These are phyloP conservation scores for Ictalurus punctatus DNA, from an alignment of 2,113 vertebrate species.

Conservation along the genomic window DNA sequence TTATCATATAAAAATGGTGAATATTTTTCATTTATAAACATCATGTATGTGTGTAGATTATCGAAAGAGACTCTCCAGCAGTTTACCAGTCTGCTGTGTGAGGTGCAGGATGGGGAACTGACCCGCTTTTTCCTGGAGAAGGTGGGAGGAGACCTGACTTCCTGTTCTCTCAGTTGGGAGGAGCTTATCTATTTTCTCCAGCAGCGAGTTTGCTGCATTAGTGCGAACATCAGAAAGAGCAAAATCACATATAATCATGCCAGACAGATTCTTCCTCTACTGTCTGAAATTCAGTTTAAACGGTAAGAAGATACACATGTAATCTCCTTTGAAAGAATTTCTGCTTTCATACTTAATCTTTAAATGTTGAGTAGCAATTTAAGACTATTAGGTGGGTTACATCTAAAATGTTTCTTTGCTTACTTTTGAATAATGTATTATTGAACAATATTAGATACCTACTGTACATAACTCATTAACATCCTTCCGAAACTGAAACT, in stretches of 20 bases:
- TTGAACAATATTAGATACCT: neutral
- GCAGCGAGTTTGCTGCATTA: slow-evolving; percentile 20
- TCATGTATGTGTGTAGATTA: slow-evolving; percentile 27
- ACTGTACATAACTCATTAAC: neutral
- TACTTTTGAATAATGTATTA: neutral
- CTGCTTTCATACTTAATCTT: neutral
- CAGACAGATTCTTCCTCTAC: slow-evolving; percentile 39
- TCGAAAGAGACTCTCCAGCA: slow-evolving; percentile 35
- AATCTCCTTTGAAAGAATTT: neutral
- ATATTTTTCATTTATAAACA: neutral
- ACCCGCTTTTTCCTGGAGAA: slow-evolving; percentile 45
- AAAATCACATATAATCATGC: slow-evolving; percentile 13
- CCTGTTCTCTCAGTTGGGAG: slow-evolving; percentile 48
- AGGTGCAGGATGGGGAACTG: slow-evolving; percentile 43
- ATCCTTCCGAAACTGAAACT: neutral
- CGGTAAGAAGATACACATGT: slow-evolving; percentile 25
- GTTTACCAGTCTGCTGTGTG: slow-evolving; percentile 44
- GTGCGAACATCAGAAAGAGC: slow-evolving; percentile 48
- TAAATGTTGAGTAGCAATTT: neutral
- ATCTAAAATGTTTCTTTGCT: neutral
- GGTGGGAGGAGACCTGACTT: slow-evolving; percentile 40
- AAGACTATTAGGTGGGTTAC: neutral
- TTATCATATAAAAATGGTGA: neutral
- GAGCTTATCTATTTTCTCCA: slow-evolving; percentile 42
- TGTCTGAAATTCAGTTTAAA: slow-evolving; percentile 41